These are phyloP conservation scores for Myrmecophaga tridactyla DNA, from an alignment of 2,113 vertebrate genomes.

Conservation along the genomic window DNA sequence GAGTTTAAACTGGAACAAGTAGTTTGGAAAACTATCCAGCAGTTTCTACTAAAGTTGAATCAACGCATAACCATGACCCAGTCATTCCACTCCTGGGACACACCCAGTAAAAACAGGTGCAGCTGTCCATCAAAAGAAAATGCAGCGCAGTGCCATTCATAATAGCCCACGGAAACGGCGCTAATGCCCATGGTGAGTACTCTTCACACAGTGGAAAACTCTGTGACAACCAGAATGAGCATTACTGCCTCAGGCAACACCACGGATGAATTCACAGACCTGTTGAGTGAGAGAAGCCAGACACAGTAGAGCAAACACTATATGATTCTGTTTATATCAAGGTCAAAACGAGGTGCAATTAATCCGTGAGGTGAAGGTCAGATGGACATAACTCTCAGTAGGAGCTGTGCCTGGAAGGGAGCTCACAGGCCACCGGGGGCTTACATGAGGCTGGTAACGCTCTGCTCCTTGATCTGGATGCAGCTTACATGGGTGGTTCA, in stretches of 20 bases:
- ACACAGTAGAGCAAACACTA: background rate
- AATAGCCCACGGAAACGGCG: background rate
- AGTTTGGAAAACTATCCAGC: background rate
- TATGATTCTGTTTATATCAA: background rate
- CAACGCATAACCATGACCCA: background rate
- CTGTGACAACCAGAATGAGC: background rate
- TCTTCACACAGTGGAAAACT: background rate
- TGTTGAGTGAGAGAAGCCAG: background rate
- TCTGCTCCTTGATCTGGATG: background rate
- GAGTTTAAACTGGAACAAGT: background rate
- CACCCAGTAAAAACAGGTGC: background rate
- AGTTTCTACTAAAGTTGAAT: background rate
- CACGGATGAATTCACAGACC: background rate
- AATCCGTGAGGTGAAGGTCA: background rate
- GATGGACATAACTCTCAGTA: no score
- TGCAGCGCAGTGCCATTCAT: background rate
- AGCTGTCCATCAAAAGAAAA: background rate
- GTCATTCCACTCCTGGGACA: background rate
- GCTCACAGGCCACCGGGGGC: rapidly evolving
- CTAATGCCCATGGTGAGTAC: background rate
- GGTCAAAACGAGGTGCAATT: background rate
- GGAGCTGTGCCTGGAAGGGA: background rate
- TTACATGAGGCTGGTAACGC: rapidly evolving
- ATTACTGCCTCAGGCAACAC: background rate
- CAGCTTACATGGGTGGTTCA: background rate